phyloP scores from a whole-genome alignment of 2,888 invertebrate genomes.

The Elysia crispata region DNA sequence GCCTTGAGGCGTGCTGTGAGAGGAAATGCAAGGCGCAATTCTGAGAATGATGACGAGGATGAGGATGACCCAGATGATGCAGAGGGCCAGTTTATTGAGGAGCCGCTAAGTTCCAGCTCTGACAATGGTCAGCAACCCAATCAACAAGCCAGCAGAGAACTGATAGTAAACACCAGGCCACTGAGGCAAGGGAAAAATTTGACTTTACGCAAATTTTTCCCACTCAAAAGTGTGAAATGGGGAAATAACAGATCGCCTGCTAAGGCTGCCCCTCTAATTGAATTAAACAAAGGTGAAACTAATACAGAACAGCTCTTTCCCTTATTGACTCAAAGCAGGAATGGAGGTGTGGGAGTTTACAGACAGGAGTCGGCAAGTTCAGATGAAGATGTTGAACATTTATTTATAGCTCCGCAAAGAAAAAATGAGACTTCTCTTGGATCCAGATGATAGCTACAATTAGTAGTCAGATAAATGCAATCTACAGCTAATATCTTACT shows the following conservation, averaged over 20 bases:
- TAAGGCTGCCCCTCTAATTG: too few relatives aligned
- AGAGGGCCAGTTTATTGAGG: background rate
- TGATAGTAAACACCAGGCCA: too few relatives aligned
- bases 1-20: background rate
- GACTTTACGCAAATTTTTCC: background rate
- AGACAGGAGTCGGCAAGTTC: background rate
- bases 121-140: too few relatives aligned
- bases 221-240: background rate
- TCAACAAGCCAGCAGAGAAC: too few relatives aligned
- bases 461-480: too few relatives aligned
- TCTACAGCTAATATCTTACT: too few relatives aligned
- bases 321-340: background rate
- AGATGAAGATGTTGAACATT: constrained; percentile 40
- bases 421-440: background rate
- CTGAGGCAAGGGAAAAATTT: too few relatives aligned
- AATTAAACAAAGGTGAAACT: too few relatives aligned
- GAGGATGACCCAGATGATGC: background rate
- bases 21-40: background rate
- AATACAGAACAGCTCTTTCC: too few relatives aligned
- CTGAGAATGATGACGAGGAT: background rate
- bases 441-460: too few relatives aligned
- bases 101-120: background rate
- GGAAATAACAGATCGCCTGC: too few relatives aligned
- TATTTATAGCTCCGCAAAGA: constrained; percentile 35
- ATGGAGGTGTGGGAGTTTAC: background rate